Conservation (phyloP, 2,113 vertebrate genomes). For the Pseudorhombus dupliciocellatus region DNA sequence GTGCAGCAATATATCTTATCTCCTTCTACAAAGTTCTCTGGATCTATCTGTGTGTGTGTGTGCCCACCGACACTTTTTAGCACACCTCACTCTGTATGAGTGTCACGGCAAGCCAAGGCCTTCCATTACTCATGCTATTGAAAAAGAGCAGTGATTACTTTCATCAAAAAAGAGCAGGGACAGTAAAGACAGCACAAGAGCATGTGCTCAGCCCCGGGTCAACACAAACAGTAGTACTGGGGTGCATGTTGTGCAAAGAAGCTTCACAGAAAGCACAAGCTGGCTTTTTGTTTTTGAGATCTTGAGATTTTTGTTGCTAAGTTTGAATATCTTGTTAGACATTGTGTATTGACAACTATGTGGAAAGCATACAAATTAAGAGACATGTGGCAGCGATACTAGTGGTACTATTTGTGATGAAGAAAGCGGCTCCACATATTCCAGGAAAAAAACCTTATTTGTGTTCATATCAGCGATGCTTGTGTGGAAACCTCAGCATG, state of each 20-base stretch:
- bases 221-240: slow-evolving; percentile 13
- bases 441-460: not conserved
- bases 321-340: too few species aligned
- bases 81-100: too few species aligned
- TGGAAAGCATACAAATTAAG: too few species aligned
- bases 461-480: slow-evolving; percentile 4
- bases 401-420: too few species aligned
- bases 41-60: not conserved
- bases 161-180: not conserved
- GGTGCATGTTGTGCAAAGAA: not conserved
- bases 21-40: slow-evolving; percentile 15
- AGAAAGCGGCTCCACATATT: not conserved
- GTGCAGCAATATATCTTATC: slow-evolving; percentile 13
- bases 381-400: too few species aligned
- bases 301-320: too few species aligned
- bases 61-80: too few species aligned
- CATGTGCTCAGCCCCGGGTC: slow-evolving; percentile 17
- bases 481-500: slow-evolving; percentile 20
- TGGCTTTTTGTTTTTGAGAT: too few species aligned
- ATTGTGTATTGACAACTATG: too few species aligned
- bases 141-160: too few species aligned
- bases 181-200: slow-evolving; percentile 10
- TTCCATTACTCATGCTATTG: too few species aligned
- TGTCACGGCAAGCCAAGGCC: too few species aligned
- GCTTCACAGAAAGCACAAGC: not conserved